phyloP scores from a whole-genome alignment of 2,113 vertebrate species.

The Chrysemys picta region DNA sequence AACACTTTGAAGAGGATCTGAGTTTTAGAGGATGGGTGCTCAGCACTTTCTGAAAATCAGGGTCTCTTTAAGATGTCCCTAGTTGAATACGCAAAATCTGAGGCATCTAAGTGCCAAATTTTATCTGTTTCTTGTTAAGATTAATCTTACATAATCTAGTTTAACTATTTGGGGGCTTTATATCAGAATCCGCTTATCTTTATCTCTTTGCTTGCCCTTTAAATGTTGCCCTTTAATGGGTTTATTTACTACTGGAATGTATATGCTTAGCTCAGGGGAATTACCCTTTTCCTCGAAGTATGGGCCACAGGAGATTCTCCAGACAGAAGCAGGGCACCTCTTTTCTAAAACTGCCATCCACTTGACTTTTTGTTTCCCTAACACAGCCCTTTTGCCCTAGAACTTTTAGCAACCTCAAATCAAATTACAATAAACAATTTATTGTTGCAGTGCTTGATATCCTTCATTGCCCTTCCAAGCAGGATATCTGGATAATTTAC shows the following conservation, averaged over 20 bases:
- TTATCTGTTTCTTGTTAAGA: neutral
- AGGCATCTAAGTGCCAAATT: neutral
- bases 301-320: neutral
- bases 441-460: neutral
- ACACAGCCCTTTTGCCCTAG: neutral
- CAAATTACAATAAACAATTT: neutral
- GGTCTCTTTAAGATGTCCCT: no score
- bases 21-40: neutral
- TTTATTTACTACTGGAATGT: neutral
- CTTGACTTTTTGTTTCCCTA: neutral
- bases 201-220: neutral
- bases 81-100: neutral
- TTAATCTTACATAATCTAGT: neutral
- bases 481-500: neutral
- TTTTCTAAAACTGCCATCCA: neutral
- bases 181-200: neutral
- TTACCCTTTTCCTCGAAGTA: neutral
- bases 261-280: neutral
- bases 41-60: no score
- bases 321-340: neutral
- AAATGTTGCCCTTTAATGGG: neutral
- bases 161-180: neutral
- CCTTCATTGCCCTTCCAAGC: neutral
- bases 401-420: neutral
- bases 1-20: neutral